Evolutionary conservation across 2,797 vertebrate genomes (phyloP).

Genomic region (Tinamus major): DNA sequence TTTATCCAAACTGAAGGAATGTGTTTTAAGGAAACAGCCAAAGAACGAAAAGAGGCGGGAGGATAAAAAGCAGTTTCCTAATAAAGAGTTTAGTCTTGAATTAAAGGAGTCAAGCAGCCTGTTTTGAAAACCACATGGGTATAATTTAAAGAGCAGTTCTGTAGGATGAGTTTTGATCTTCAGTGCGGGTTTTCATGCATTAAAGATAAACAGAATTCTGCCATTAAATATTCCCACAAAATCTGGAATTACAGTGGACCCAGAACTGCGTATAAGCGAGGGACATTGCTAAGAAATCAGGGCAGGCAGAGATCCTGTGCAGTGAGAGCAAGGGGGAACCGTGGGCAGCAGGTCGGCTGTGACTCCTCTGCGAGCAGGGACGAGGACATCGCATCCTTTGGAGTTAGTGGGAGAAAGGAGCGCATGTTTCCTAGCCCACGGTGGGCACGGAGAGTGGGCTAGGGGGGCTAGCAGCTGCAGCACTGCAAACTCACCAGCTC

Average conservation of each 20-base stretch:
- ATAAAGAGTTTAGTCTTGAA: neutral
- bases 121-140: constrained; percentile 6
- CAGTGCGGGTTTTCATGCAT: neutral
- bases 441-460: fast-evolving
- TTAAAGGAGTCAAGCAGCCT: constrained; percentile 28
- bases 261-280: neutral
- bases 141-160: constrained; percentile 32
- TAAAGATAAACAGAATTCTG: constrained; percentile 22
- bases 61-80: neutral
- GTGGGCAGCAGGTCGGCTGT: no score
- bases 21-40: neutral
- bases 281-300: no score
- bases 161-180: constrained; percentile 21
- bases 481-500: neutral
- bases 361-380: neutral
- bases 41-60: neutral
- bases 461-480: fast-evolving
- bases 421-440: neutral
- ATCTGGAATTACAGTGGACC: neutral
- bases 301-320: no score
- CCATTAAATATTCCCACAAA: neutral
- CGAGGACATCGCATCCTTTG: neutral
- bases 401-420: neutral
- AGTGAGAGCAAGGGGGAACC: no score
- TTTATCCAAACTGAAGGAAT: neutral